Evolutionary conservation across 2,888 invertebrate species (phyloP).

Genomic region (Tetanocera ferruginea): DNA sequence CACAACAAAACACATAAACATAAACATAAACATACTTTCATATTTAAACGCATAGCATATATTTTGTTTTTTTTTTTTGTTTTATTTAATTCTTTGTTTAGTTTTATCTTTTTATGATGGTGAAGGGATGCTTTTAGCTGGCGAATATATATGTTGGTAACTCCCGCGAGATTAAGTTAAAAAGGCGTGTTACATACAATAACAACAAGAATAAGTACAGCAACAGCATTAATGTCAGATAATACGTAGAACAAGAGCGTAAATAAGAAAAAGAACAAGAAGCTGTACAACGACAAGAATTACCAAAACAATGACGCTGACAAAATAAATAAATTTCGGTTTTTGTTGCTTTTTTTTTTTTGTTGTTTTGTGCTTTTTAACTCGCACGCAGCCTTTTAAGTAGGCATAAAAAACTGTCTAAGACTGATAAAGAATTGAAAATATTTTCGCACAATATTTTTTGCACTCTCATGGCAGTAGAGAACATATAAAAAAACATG

Average conservation of each 20-base stretch:
- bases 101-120: no score
- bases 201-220: background rate
- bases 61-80: no score
- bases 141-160: background rate
- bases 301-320: background rate
- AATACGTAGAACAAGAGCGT: background rate
- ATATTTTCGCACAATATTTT: background rate
- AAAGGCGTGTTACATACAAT: conserved; percentile 3
- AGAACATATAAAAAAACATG: background rate
- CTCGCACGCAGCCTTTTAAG: background rate
- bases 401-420: background rate
- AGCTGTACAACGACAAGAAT: background rate
- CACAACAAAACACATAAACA: no score
- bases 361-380: no score
- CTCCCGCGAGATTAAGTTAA: conserved; percentile 1
- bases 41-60: no score
- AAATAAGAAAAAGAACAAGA: background rate
- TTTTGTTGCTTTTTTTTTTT: no score
- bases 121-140: no score
- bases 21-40: no score
- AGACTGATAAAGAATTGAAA: background rate
- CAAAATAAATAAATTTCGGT: background rate
- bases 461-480: background rate
- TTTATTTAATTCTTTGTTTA: no score
- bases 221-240: conserved; percentile 8